Evolutionary conservation across 2,113 vertebrate genomes (phyloP).

Genomic region (Bostrychus sinensis): DNA sequence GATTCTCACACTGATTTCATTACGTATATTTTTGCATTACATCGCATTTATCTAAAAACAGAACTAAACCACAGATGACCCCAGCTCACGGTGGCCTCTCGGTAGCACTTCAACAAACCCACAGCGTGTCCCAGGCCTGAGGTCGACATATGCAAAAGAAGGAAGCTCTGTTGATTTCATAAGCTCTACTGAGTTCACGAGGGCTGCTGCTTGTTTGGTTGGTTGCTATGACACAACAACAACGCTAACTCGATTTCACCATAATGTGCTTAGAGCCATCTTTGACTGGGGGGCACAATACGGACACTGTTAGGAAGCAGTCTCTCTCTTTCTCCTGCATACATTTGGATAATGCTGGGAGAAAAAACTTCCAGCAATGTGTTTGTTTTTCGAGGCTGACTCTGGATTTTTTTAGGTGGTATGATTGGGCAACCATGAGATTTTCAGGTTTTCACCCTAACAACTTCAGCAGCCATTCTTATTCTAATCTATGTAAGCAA

Average conservation of each 20-base stretch:
- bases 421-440: not conserved
- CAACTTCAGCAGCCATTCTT: too few relatives aligned
- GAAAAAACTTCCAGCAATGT: not conserved
- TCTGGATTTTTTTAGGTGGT: not conserved
- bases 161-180: constrained; percentile 32
- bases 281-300: constrained; percentile 42
- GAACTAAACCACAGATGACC: not conserved
- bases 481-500: too few relatives aligned
- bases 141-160: not conserved
- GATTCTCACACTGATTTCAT: too few relatives aligned
- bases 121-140: not conserved
- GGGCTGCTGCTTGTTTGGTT: constrained; percentile 50
- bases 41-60: not conserved
- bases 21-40: too few relatives aligned
- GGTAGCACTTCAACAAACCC: not conserved
- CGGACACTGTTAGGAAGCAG: constrained; percentile 26
- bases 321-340: not conserved
- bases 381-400: not conserved
- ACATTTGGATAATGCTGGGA: not conserved
- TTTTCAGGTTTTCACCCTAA: too few relatives aligned
- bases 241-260: constrained; percentile 60
- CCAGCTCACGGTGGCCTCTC: too few relatives aligned
- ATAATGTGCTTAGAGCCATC: constrained; percentile 59
- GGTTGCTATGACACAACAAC: constrained; percentile 59
- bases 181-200: constrained; percentile 34